Base-by-base conservation (phyloP, 64 coral and sea anemone species). In the Astreopora myriophthalma region DNA sequence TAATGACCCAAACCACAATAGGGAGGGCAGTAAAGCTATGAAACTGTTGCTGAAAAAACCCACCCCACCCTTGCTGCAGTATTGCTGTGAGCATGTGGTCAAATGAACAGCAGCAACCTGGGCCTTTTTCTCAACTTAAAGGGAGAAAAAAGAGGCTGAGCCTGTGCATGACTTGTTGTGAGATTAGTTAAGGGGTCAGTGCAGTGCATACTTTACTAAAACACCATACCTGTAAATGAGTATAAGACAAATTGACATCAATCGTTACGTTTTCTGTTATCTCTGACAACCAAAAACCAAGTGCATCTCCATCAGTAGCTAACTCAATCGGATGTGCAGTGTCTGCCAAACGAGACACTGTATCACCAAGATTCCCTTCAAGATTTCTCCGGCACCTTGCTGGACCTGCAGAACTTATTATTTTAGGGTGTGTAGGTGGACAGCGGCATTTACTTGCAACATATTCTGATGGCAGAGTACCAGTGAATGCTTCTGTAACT, bases 251-350 rank as follows among this genome's bases (percentile, higher is more conserved):
- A 62, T 96, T 79, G 13, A 99, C 58, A 60, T 93, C 81, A 86
- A 99, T 84, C 11, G 65, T 90, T 13, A 52, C 97, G 69, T 66
- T 62, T 23, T 99, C 57, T 69, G 97, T 96, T 22, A 93, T 40
- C 78, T 89, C 75, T 3, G 97, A 99, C 57, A 95, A 80, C 97
- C 97, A 99, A 8, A 96, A 96, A 6, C 75, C 90, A 1, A 76
- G 78, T 20, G 88, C 74, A 62, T 95, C 94, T 34, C 85, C 92
- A 90, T 99, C 97, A 22, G 91, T 96, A 17, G 86, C 94, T 73
- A 93, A 89, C 62, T 99, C 97, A 22, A 95, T 80, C 16, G 97
- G 97, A 51, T 99, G 97, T 55, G 90, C 90, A 9, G 82, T 96
- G 25, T 80, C 48, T 31, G 74, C 79, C 13, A 99, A 38, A 28